Base-by-base conservation (phyloP, 2,888 invertebrate species). In the Sabatieria punctata region DNA sequence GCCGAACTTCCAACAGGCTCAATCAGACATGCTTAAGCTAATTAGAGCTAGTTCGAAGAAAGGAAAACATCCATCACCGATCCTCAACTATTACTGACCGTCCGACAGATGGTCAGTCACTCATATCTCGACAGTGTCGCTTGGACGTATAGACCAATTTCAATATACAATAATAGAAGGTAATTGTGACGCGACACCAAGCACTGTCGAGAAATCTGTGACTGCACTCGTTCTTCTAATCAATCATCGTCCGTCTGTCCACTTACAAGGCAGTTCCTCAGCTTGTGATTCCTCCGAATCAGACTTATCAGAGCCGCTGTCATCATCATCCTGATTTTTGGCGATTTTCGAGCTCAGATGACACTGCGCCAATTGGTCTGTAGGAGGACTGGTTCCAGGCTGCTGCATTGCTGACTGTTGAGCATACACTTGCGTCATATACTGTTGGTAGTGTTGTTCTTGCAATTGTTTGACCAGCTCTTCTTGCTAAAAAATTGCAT, bases 391-490 rank as follows among this genome's bases (percentile, higher is more conserved):
- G n/a, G n/a, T n/a, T n/a, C n/a, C n/a, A n/a, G n/a, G n/a, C 30
- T 30, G 30, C 30, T 30, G 30, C 15, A 11, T 8, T 8, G 30
- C 30, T 15, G 15, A 11, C 30, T 30, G 30, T 15, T 30, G 30
- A 30, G 30, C 30, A 18, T 75, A 79, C 35, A 93, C 71, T 67
- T 95, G 95, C 60, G 91, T 85, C 78, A 97, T 89, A 67, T 97
- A 97, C 64, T 95, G 93, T 65, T 91, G 86, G 66, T 91, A 97
- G 68, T 99, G 97, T 63, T 97, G 91, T 58, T 93, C 93, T 70
- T 99, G 97, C 40, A 99, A 71, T 65, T 95, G 93, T 47, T 81
- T 75, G 48, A 97, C 85, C 24, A 99, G 73, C 37, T 85, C 77
- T 0, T 84, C 88, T 74, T 97, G 97, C 73, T 93, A 80, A 33